Percentiles rank a stretch among this genome's conserved stretches.
These are phyloP conservation scores for Mythimna albipuncta DNA, from an alignment of 2,888 invertebrate genomes.

Conservation along the genomic window DNA sequence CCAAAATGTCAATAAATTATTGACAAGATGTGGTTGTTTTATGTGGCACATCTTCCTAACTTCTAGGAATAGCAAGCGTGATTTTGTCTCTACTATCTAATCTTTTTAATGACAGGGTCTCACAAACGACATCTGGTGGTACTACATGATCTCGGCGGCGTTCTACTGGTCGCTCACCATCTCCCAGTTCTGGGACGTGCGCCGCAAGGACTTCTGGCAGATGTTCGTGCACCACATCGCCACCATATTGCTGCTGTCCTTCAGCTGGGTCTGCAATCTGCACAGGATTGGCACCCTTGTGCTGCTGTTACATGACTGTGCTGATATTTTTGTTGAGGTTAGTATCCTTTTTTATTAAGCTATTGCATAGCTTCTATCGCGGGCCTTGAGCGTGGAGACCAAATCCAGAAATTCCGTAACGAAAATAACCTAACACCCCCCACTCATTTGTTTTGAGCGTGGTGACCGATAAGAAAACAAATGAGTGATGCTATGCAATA, in stretches of 20 bases:
- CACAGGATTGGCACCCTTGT: constrained; percentile 97
- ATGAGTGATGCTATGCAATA: too few species aligned
- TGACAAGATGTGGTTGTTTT: too few species aligned
- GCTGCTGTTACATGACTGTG: constrained; percentile 95
- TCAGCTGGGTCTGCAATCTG: constrained; percentile 98
- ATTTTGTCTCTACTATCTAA: too few species aligned
- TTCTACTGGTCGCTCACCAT: constrained; percentile 99
- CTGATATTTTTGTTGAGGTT: constrained; percentile 96
- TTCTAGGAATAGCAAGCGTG: too few species aligned
- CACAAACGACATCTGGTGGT: constrained; percentile 97
- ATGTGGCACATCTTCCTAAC: too few species aligned
- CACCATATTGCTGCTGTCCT: constrained; percentile 96
- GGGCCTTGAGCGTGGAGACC: too few species aligned
- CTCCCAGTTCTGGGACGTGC: constrained; percentile 98
- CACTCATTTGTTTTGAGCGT: too few species aligned
- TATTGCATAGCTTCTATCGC: too few species aligned
- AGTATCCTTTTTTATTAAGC: background rate
- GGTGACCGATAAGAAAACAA: too few species aligned
- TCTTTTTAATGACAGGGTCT: constrained; percentile 91
- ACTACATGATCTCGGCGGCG: constrained; percentile 98
- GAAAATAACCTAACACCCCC: too few species aligned
- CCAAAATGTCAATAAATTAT: too few species aligned
- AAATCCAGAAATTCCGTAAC: too few species aligned
- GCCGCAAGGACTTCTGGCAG: constrained; percentile 98
- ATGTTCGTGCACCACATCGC: constrained; percentile 99